Conservation (phyloP, 2,888 invertebrate genomes). For the Phlogophora meticulosa region DNA sequence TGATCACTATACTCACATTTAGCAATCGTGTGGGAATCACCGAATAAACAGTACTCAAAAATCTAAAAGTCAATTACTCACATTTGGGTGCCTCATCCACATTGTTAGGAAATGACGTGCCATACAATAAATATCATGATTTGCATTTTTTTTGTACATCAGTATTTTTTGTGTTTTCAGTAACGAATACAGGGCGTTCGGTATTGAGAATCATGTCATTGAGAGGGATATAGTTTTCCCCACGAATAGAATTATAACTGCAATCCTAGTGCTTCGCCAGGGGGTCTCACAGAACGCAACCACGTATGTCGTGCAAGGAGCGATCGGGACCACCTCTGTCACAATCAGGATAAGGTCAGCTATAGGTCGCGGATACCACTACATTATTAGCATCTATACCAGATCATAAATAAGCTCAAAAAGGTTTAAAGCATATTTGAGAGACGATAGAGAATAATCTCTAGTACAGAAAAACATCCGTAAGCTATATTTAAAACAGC, state of each 20-base stretch:
- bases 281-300: conserved; percentile 18
- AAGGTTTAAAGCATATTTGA: too few relatives aligned
- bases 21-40: too few relatives aligned
- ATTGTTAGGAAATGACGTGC: too few relatives aligned
- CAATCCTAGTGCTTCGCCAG: conserved; percentile 24
- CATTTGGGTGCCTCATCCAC: too few relatives aligned
- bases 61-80: not conserved
- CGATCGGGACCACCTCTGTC: conserved; percentile 9
- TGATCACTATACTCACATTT: too few relatives aligned
- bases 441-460: too few relatives aligned
- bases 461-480: too few relatives aligned
- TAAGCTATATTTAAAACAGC: too few relatives aligned
- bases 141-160: not conserved
- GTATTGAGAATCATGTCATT: not conserved
- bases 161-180: conserved; percentile 8
- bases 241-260: conserved; percentile 7
- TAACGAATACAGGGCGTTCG: not conserved
- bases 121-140: not conserved
- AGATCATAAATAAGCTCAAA: too few relatives aligned
- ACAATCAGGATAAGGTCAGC: conserved; percentile 22
- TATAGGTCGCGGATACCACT: too few relatives aligned
- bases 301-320: conserved; percentile 20
- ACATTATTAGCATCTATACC: too few relatives aligned
- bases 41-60: too few relatives aligned
- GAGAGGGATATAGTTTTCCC: not conserved